Conservation (phyloP, 2,113 vertebrate species). For the Trogon surrucura region DNA sequence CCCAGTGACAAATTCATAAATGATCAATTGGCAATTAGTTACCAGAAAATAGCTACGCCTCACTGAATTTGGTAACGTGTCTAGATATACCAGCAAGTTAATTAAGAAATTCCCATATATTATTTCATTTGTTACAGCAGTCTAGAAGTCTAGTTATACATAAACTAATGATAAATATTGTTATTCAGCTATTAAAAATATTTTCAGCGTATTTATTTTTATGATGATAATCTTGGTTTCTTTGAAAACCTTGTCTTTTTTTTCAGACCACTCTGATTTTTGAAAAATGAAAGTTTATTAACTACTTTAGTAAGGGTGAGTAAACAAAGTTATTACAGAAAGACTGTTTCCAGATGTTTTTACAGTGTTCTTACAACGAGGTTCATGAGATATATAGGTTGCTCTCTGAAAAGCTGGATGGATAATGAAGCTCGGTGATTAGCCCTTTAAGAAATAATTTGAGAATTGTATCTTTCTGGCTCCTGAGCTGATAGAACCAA, state of each 20-base stretch:
- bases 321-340: background rate
- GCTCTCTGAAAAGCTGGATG: background rate
- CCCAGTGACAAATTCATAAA: constrained; percentile 14
- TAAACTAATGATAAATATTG: background rate
- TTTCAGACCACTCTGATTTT: background rate
- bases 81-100: background rate
- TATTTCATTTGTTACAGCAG: background rate
- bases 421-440: background rate
- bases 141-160: background rate
- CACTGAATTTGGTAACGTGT: constrained; percentile 2
- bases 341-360: background rate
- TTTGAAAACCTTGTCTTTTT: background rate
- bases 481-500: background rate
- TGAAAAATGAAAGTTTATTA: too few species aligned
- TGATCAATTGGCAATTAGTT: constrained; percentile 34
- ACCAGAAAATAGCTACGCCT: background rate
- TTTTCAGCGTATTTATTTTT: background rate
- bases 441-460: background rate
- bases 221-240: background rate
- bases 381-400: background rate
- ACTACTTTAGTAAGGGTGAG: background rate
- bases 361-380: background rate
- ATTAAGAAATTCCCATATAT: background rate
- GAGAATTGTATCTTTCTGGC: background rate
- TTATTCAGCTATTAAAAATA: background rate